Conservation (phyloP, 2,797 vertebrate genomes). For the Periparus ater region DNA sequence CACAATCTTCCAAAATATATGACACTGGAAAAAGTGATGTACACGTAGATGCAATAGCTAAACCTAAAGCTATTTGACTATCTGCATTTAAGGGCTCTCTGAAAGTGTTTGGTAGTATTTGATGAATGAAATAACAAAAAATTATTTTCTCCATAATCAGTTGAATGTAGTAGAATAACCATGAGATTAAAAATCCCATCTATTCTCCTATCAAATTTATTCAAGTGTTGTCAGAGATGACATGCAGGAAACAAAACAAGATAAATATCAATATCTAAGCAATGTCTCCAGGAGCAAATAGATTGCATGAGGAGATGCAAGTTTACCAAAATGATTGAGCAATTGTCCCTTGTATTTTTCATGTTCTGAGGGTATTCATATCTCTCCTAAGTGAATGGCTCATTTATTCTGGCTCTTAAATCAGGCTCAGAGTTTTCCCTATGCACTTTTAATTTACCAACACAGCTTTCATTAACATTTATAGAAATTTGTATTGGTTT, state of each 20-base stretch:
- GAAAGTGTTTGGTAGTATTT: not conserved
- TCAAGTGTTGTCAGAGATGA: slow-evolving; percentile 57
- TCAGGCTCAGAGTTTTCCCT: not conserved
- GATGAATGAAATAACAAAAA: not conserved
- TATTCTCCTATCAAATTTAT: slow-evolving; percentile 43
- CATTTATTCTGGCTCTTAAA: not conserved
- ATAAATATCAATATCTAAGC: not conserved
- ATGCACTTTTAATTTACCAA: not conserved
- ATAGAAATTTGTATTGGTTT: not conserved
- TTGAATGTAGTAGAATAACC: not conserved
- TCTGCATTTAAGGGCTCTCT: not conserved
- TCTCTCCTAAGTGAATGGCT: not conserved
- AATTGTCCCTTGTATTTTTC: not conserved
- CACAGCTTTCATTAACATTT: not conserved
- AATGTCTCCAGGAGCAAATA: not conserved
- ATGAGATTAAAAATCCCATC: slow-evolving; percentile 3
- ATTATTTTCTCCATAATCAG: not conserved
- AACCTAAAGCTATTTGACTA: not conserved
- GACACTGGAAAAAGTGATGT: slow-evolving; percentile 39
- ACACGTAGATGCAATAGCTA: slow-evolving; percentile 26
- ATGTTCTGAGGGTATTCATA: not conserved
- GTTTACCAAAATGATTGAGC: not conserved
- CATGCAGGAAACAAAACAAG: slow-evolving; percentile 59
- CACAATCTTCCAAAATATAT: not conserved
- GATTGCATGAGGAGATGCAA: not conserved